These are phyloP conservation scores for Melinaea marsaeus DNA, from an alignment of 2,888 invertebrate genomes.

Conservation along the genomic window DNA sequence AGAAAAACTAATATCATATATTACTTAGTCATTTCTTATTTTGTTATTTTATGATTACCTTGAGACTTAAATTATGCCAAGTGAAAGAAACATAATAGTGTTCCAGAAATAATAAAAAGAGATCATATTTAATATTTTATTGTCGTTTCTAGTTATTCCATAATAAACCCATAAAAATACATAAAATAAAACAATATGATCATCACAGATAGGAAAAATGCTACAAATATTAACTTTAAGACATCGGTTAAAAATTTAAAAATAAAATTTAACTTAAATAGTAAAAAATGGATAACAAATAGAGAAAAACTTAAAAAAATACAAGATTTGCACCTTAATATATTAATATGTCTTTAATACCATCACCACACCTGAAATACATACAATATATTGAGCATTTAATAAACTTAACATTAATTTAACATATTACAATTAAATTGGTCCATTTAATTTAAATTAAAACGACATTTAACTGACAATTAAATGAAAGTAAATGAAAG, in stretches of 20 bases:
- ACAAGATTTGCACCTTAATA: no score
- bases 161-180: constrained; percentile 10
- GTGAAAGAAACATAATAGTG: background rate
- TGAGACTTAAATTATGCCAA: background rate
- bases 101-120: background rate
- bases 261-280: background rate
- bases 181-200: constrained; percentile 2
- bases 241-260: background rate
- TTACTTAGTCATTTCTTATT: no score
- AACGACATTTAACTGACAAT: no score
- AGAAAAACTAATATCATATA: background rate
- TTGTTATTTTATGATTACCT: no score
- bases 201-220: constrained; percentile 26
- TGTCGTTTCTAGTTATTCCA: constrained; percentile 4
- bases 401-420: no score
- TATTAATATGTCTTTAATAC: no score
- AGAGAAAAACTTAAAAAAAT: no score
- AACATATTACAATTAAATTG: no score
- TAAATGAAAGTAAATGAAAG: no score
- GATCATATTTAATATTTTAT: constrained; percentile 1
- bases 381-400: no score
- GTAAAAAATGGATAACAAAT: background rate
- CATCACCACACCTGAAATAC: no score
- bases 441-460: no score
- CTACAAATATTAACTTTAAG: constrained; percentile 24